A percentile compares a stretch with the other conserved stretches of the same genome.
phyloP scores from a whole-genome alignment of 2,888 invertebrate species.

The Steinernema scapterisci region DNA sequence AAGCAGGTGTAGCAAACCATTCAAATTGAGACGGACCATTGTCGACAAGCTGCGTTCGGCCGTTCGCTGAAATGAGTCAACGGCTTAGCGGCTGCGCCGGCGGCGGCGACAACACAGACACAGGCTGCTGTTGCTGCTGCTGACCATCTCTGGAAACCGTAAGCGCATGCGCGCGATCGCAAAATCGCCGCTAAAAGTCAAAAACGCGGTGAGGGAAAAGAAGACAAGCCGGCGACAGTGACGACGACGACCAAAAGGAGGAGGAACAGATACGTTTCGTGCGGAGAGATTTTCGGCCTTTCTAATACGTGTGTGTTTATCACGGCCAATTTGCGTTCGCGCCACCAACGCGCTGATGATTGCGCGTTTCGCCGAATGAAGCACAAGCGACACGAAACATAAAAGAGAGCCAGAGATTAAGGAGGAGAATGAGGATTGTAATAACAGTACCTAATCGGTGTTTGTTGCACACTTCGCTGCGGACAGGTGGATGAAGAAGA shows the following conservation, averaged over 20 bases:
- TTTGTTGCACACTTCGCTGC: neutral
- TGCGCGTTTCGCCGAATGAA: slow-evolving; percentile 21
- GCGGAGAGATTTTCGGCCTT: slow-evolving; percentile 5
- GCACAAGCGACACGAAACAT: neutral
- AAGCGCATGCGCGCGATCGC: neutral
- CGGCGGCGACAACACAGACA: neutral
- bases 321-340: slow-evolving; percentile 18
- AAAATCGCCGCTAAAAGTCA: neutral
- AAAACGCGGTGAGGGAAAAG: neutral
- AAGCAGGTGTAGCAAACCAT: slow-evolving; percentile 7
- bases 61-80: no score
- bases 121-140: neutral
- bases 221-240: neutral
- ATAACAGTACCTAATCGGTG: neutral
- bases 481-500: neutral
- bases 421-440: neutral
- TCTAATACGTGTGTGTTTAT: slow-evolving; percentile 12
- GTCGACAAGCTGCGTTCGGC: neutral
- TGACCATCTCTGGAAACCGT: slow-evolving; percentile 9
- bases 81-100: no score
- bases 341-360: neutral
- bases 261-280: neutral
- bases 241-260: no score
- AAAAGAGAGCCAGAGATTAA: neutral
- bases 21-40: neutral